Evolutionary conservation across 2,113 vertebrate genomes (phyloP).

Genomic region (Rhodinocichla rosea): DNA sequence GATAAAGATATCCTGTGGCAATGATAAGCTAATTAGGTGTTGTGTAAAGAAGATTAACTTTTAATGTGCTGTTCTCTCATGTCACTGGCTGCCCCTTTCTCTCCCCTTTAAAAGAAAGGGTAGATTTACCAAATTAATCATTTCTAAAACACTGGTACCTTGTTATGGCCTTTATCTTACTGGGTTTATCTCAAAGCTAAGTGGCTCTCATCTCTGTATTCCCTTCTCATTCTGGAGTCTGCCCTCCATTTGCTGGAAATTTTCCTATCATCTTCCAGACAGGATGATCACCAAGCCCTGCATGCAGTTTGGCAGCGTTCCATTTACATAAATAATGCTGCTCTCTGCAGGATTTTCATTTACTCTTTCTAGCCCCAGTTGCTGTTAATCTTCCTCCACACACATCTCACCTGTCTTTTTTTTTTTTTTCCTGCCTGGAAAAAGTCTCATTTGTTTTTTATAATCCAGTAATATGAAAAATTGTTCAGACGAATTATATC

Average conservation of each 20-base stretch:
- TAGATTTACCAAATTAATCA: neutral
- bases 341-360: neutral
- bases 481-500: neutral
- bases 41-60: constrained; percentile 46
- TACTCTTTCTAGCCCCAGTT: neutral
- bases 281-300: neutral
- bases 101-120: neutral
- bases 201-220: neutral
- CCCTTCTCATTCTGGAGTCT: neutral
- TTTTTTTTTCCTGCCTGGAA: neutral
- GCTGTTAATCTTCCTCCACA: neutral
- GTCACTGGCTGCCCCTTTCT: neutral
- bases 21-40: constrained; percentile 22
- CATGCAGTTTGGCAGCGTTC: neutral
- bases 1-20: constrained; percentile 36
- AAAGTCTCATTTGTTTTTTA: neutral
- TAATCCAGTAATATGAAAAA: neutral
- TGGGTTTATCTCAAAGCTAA: neutral
- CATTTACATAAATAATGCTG: constrained; percentile 13
- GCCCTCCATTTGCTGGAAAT: neutral
- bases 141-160: neutral
- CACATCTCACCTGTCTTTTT: neutral
- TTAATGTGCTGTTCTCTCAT: constrained; percentile 24
- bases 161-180: neutral
- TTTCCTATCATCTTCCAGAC: neutral